Evolutionary conservation across 2,888 invertebrate species (phyloP), one percentile per base, ranked within the genome.

Genomic region (Sussaba pulchella): DNA sequence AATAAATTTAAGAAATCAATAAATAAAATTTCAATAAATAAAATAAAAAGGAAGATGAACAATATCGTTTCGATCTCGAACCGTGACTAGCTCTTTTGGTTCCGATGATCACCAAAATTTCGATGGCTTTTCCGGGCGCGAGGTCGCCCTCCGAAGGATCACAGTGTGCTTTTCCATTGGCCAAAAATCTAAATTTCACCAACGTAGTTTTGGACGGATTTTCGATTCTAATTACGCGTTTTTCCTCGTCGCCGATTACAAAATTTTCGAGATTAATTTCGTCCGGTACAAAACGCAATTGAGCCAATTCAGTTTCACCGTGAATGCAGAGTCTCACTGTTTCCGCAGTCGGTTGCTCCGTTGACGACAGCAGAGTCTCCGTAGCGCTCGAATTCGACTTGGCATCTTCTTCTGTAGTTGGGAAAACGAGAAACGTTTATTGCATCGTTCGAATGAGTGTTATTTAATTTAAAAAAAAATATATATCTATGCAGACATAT

Each of bases 271-370:
- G 93, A 79, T 93, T 84, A 0, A 95, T 79, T 6, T 88, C 85
- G 75, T 93, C 90, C 0, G 95, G 95, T 21, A 87, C 83, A 80
- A 95, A 91, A 3, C 88, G 88, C 14, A 95, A 89, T 26, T 90
- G 88, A 31, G 93, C 92, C 57, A 91, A 89, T 90, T 94, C 94
- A 75, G 93, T 93, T 87, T 94, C 93, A 0, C 94, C 95, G 85
- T 94, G 93, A 19, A 95, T 90, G 79, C 94, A 94, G 73, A 94
- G 92, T 69, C 94, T 92, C 0, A 94, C 93, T 50, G 93, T 90
- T 92, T 93, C 93, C 12, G 59, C 12, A 3, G 45, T 61, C 12
- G 26, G 45, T 2, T 61, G 72, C 2, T 66, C 67, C 9, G 61
- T 9, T 24, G 61, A 72, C 10, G 72, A 61, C 4, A 21, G 12